Base-by-base conservation (phyloP, 2,888 invertebrate species). In the Helicoverpa assulta region DNA sequence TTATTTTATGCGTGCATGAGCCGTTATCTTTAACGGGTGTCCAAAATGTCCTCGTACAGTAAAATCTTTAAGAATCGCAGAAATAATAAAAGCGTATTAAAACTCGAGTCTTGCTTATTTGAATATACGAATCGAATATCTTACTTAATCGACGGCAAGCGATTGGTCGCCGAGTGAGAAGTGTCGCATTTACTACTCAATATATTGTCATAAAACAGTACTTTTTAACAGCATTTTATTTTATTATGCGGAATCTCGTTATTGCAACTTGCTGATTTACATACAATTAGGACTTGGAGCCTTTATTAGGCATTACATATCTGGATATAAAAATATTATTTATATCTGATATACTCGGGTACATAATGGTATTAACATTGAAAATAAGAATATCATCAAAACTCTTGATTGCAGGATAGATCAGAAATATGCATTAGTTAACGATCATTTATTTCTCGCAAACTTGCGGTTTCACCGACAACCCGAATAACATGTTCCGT, bases 151-250 rank as follows among this genome's bases (percentile, higher is more conserved):
- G 87, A 86, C 83, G 83, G 69, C 85, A 86, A 86, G 83, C 86
- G 86, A 89, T 90, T 88, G 91, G 90, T 83, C 86, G 85, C 58
- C 79, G 86, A 90, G 89, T 89, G 88, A 88, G 89, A 91, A 91
- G 84, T 91, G 90, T 91, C 91, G 88, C 86, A 80, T 90, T 89
- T 86, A 90, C 88, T 88, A 85, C 88, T 82, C 86, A 86, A 88
- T 91, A 89, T 90, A 88, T 90, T 90, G 85, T 86, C 86, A 90
- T 91, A 88, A 90, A 90, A 87, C 85, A 83, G 87, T 86, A 83
- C 80, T 86, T 87, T 87, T 90, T 86, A 83, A 86, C 87, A 86
- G 85, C 79, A 80, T 88, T 83, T 83, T 84, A 84, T 85, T 87
- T 86, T 83, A 79, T 85, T 83, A 83, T 80, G 80, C 75, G 82